Percentiles rank a stretch among this genome's conserved stretches.
Conservation (phyloP, 1,140 invertebrate genomes). For the Odontomachus brunneus region DNA sequence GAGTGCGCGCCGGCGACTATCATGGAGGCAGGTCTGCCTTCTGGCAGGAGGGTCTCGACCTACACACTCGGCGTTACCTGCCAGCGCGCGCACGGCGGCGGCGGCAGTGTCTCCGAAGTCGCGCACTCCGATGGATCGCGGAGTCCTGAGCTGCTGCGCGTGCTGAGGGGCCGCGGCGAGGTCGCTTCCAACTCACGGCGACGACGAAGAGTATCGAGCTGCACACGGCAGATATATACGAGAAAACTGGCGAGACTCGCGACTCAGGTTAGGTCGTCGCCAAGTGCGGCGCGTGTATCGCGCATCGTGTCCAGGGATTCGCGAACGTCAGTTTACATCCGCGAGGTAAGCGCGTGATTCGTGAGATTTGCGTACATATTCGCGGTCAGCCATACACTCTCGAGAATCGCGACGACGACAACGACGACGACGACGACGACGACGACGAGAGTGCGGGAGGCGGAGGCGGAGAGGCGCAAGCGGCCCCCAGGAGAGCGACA, state of each 20-base stretch:
- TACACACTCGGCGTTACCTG: conserved; percentile 69
- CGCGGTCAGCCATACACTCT: background rate
- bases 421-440: background rate
- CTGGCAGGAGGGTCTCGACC: conserved; percentile 72
- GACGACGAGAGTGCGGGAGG: background rate
- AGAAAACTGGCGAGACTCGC: background rate
- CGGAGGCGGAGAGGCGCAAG: conserved; percentile 17
- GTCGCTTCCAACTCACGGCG: too few species aligned
- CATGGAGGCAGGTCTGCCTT: conserved; percentile 70
- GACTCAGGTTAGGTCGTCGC: background rate
- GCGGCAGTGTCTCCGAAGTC: conserved; percentile 70
- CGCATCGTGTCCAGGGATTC: background rate
- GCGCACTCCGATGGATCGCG: conserved; percentile 70
- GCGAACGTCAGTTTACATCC: too few species aligned
- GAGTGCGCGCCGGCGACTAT: conserved; percentile 48
- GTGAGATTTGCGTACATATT: conserved; percentile 7
- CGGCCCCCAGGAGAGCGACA: conserved; percentile 64
- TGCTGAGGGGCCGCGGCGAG: background rate
- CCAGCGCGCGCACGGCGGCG: conserved; percentile 46
- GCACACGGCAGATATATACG: background rate
- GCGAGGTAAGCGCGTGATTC: conserved; percentile 4
- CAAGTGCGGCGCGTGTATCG: background rate
- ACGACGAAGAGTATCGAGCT: too few species aligned
- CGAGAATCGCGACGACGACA: conserved; percentile 1
- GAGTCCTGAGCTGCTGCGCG: conserved; percentile 2